phyloP scores from a whole-genome alignment of 2,113 vertebrate genomes.

The Channa maculata region DNA sequence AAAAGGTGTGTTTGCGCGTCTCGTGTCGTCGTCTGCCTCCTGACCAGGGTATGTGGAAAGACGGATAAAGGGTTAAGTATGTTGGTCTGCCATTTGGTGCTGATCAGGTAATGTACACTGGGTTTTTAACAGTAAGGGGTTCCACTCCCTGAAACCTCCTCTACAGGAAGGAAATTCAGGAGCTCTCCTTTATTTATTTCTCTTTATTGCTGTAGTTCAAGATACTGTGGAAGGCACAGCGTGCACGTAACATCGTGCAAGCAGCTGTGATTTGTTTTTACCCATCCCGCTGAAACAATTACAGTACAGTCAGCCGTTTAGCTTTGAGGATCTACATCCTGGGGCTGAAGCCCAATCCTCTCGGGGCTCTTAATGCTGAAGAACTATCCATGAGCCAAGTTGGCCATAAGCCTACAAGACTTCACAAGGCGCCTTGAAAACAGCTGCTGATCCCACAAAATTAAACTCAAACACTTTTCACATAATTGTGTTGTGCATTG shows the following conservation, averaged over 20 bases:
- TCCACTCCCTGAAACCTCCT: background rate
- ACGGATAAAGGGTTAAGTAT: too few relatives aligned
- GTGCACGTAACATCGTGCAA: background rate
- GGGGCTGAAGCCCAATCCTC: slow-evolving; percentile 2
- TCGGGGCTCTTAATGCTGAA: background rate
- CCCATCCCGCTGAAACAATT: slow-evolving; percentile 18
- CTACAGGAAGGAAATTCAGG: slow-evolving; percentile 7
- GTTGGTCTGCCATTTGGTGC: too few relatives aligned
- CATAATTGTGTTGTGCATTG: too few relatives aligned
- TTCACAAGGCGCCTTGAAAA: slow-evolving; percentile 15
- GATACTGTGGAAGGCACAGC: background rate
- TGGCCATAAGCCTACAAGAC: background rate
- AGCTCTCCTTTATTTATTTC: slow-evolving; percentile 33
- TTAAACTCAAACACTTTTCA: slow-evolving; percentile 16
- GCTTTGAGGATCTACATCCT: slow-evolving; percentile 13
- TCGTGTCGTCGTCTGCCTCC: too few relatives aligned
- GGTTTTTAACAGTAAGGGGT: too few relatives aligned
- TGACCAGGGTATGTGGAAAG: too few relatives aligned
- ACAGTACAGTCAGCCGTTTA: slow-evolving; percentile 19
- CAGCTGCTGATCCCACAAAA: slow-evolving; percentile 18
- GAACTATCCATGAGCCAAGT: slow-evolving; percentile 8
- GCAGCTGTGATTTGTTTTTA: slow-evolving; percentile 30
- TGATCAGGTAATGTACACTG: too few relatives aligned
- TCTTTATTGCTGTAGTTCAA: background rate
- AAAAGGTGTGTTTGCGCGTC: too few relatives aligned